Conservation (phyloP, 2,113 vertebrate species). For the Progne subis region DNA sequence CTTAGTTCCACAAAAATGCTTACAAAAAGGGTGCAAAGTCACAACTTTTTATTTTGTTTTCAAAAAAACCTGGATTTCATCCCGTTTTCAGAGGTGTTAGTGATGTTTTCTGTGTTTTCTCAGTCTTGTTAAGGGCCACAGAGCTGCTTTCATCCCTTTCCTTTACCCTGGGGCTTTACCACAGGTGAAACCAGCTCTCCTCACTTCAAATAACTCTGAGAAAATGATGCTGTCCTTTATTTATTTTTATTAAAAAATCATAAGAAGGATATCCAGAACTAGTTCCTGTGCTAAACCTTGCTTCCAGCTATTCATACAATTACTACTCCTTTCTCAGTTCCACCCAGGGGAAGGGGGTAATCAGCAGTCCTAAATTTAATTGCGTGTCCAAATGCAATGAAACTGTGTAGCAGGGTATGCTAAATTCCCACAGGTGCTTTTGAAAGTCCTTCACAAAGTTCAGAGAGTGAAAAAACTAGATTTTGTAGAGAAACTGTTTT, state of each 20-base stretch:
- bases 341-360: neutral
- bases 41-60: neutral
- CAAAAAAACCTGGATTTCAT: neutral
- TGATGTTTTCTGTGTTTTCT: neutral
- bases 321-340: neutral
- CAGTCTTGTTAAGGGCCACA: neutral
- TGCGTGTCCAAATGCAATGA: neutral
- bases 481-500: neutral
- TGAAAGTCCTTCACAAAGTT: neutral
- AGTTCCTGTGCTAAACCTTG: neutral
- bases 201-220: neutral
- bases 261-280: neutral
- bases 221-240: neutral
- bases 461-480: neutral
- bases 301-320: neutral
- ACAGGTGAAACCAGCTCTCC: neutral
- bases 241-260: neutral
- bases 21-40: neutral
- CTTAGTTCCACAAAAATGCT: neutral
- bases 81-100: neutral
- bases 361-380: neutral
- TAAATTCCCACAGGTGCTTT: neutral
- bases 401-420: neutral
- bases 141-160: neutral
- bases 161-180: neutral